phyloP scores from a whole-genome alignment of 1,140 invertebrate species.

The Protaetia brevitarsis region DNA sequence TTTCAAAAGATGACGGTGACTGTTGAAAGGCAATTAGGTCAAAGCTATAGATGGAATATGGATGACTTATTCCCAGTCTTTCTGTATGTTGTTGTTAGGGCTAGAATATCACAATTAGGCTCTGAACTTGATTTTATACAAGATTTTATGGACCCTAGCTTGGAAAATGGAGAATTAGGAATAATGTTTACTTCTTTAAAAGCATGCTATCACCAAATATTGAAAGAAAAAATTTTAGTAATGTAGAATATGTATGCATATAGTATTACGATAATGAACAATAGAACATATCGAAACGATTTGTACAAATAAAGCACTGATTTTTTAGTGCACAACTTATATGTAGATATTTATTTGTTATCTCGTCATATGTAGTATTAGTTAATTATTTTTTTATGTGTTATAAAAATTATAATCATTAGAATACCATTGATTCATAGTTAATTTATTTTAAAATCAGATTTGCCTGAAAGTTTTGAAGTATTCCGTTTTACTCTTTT shows the following conservation, averaged over 20 bases:
- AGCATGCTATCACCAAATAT: conserved; percentile 70
- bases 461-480: too few species aligned
- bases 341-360: too few species aligned
- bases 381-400: too few species aligned
- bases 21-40: conserved; percentile 54
- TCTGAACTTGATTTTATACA: conserved; percentile 83
- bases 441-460: too few species aligned
- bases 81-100: conserved; percentile 77
- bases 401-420: too few species aligned
- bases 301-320: conserved; percentile 1
- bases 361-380: too few species aligned
- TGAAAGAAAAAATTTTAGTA: conserved; percentile 64
- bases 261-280: neutral
- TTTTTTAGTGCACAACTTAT: too few species aligned
- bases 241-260: neutral
- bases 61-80: conserved; percentile 84
- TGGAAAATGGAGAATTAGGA: conserved; percentile 74
- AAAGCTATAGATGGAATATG: conserved; percentile 72
- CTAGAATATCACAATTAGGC: conserved; percentile 76
- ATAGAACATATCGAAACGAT: neutral
- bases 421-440: too few species aligned
- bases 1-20: conserved; percentile 76
- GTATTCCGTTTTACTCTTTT: too few species aligned
- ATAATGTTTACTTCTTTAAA: conserved; percentile 83
- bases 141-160: conserved; percentile 74